These are phyloP conservation scores for Phalacrocorax aristotelis DNA, from an alignment of 2,113 vertebrate genomes.

Conservation along the genomic window DNA sequence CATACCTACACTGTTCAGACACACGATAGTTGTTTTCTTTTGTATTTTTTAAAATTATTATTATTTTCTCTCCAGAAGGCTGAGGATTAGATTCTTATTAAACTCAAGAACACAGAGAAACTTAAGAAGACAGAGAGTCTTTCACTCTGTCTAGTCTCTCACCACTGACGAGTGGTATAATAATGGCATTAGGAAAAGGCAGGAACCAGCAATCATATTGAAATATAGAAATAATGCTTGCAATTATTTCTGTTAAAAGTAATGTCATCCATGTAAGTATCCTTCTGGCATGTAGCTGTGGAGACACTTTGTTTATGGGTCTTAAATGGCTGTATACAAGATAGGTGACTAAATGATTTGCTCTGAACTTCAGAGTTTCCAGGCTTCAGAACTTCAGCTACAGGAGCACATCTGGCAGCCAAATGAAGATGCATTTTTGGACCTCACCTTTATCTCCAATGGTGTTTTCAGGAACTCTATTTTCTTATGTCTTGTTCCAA, in stretches of 20 bases:
- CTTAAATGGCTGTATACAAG: background rate
- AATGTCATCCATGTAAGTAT: background rate
- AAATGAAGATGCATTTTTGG: background rate
- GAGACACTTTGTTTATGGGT: background rate
- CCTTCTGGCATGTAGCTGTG: background rate
- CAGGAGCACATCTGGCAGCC: background rate
- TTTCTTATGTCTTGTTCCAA: background rate
- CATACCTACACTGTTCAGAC: background rate
- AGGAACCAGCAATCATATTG: background rate
- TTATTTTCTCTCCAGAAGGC: background rate
- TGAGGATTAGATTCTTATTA: background rate
- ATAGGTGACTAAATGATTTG: background rate
- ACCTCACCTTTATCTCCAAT: background rate
- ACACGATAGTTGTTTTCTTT: background rate
- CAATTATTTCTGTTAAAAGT: background rate
- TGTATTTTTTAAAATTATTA: background rate
- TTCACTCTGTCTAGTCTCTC: background rate
- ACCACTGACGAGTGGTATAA: background rate
- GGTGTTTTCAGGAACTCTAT: background rate
- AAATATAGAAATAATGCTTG: background rate
- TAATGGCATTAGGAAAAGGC: background rate
- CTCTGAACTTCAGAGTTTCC: background rate
- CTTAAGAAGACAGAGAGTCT: background rate
- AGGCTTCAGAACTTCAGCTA: background rate
- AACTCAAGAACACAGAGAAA: background rate